phyloP scores from a whole-genome alignment of 2,797 vertebrate species.

The Clangula hyemalis region DNA sequence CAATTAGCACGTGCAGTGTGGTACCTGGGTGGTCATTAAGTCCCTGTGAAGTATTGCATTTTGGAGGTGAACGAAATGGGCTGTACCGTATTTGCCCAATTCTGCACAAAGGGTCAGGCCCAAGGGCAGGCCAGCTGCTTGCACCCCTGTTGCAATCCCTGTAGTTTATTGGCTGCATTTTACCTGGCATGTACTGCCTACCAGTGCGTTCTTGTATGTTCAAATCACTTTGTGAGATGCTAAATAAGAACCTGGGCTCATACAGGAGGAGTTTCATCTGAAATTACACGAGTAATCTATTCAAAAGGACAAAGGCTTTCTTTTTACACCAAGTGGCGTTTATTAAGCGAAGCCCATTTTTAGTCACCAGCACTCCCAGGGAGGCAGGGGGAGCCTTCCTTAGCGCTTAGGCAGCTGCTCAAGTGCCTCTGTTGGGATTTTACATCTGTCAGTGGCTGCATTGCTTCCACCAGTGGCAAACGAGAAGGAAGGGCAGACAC shows the following conservation, averaged over 20 bases:
- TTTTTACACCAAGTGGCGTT: background rate
- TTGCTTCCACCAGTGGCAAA: background rate
- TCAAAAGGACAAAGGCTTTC: background rate
- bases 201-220: rapidly evolving
- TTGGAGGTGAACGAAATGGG: background rate
- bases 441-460: background rate
- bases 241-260: background rate
- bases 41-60: too few species aligned
- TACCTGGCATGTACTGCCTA: rapidly evolving
- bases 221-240: rapidly evolving
- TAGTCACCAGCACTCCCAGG: rapidly evolving
- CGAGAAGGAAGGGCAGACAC: rapidly evolving
- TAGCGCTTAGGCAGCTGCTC: background rate
- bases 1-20: background rate
- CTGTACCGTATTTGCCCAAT: too few species aligned
- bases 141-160: too few species aligned
- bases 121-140: background rate
- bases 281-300: background rate
- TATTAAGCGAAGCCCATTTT: too few species aligned
- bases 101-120: too few species aligned
- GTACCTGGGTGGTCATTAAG: background rate
- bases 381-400: rapidly evolving
- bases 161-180: background rate
- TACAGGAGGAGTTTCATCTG: background rate
- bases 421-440: background rate